Percentiles rank a stretch among this genome's conserved stretches.
These are phyloP conservation scores for Pyrochroa serraticornis DNA, from an alignment of 2,888 invertebrate species.

Conservation along the genomic window DNA sequence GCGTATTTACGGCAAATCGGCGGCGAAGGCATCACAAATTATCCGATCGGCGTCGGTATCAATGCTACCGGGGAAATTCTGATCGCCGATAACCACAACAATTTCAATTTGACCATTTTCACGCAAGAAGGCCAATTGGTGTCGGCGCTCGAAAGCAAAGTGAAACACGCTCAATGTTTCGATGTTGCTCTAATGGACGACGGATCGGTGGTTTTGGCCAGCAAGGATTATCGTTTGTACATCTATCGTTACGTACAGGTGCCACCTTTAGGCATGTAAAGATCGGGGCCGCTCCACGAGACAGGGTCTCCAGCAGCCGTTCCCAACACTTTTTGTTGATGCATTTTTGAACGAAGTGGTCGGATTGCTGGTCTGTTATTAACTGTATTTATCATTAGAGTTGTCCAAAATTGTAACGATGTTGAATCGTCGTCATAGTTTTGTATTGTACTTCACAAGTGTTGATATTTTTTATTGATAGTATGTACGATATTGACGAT, in stretches of 20 bases:
- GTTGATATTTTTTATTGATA: conserved; percentile 56
- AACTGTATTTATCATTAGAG: conserved; percentile 41
- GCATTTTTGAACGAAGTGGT: conserved; percentile 57
- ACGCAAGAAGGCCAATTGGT: conserved; percentile 96
- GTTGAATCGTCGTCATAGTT: conserved; percentile 44
- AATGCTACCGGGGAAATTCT: conserved; percentile 96
- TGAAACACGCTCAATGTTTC: conserved; percentile 99
- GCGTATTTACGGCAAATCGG: conserved; percentile 96
- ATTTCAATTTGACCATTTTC: conserved; percentile 99
- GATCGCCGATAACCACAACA: conserved; percentile 99
- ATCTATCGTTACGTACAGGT: conserved; percentile 98
- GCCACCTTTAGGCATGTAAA: conserved; percentile 82
- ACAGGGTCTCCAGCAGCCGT: conserved; percentile 54
- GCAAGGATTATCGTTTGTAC: conserved; percentile 99
- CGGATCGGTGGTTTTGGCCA: conserved; percentile 96
- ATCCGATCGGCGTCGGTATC: conserved; percentile 99
- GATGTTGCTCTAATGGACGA: conserved; percentile 99
- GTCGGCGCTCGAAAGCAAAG: conserved; percentile 98
- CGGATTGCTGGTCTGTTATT: conserved; percentile 53
- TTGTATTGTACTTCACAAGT: conserved; percentile 51
- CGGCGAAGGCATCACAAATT: conserved; percentile 98
- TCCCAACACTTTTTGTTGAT: conserved; percentile 58
- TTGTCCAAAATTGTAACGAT: conserved; percentile 50
- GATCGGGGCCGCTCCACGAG: conserved; percentile 28
- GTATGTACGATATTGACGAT: conserved; percentile 54